A percentile compares a stretch with the other conserved stretches of the same genome.
These are phyloP conservation scores for Sminthurides bifidus DNA, from an alignment of 1,140 invertebrate genomes.

Conservation along the genomic window DNA sequence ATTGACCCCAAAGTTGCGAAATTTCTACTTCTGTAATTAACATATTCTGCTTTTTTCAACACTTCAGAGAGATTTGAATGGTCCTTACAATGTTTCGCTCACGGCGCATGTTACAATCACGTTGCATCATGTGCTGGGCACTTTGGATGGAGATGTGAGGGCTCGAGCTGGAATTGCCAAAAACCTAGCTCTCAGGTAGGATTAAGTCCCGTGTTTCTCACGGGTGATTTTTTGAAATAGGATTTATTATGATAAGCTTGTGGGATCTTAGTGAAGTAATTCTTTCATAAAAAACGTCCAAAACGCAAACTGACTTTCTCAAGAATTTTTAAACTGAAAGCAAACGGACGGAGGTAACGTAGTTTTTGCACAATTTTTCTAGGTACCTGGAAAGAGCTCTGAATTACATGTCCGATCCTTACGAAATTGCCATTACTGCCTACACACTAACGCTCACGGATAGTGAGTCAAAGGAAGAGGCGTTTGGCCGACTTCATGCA, in stretches of 20 bases:
- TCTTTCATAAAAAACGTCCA: no score
- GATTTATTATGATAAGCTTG: no score
- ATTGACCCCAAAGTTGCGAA: no score
- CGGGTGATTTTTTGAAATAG: no score
- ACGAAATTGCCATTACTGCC: slow-evolving; percentile 42
- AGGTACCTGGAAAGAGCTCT: slow-evolving; percentile 41
- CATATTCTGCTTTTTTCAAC: background rate
- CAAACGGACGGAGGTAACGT: no score
- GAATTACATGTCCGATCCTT: slow-evolving; percentile 38
- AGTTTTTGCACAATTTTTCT: no score
- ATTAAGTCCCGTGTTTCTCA: no score
- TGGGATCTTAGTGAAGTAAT: no score
- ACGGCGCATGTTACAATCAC: slow-evolving; percentile 45
- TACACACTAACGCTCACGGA: slow-evolving; percentile 41
- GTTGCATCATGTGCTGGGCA: slow-evolving; percentile 35
- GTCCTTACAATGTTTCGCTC: slow-evolving; percentile 37
- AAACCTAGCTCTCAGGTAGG: slow-evolving; percentile 34
- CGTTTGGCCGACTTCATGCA: slow-evolving; percentile 35
- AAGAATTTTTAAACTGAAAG: no score
- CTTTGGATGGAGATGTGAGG: slow-evolving; percentile 34
- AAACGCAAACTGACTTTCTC: no score
- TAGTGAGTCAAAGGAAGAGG: slow-evolving; percentile 38
- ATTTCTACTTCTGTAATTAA: background rate
- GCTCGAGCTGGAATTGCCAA: slow-evolving; percentile 34
- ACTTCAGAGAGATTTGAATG: slow-evolving; percentile 16